Base-by-base conservation (phyloP, 2,888 invertebrate species). In the Calameuta pallipes region DNA sequence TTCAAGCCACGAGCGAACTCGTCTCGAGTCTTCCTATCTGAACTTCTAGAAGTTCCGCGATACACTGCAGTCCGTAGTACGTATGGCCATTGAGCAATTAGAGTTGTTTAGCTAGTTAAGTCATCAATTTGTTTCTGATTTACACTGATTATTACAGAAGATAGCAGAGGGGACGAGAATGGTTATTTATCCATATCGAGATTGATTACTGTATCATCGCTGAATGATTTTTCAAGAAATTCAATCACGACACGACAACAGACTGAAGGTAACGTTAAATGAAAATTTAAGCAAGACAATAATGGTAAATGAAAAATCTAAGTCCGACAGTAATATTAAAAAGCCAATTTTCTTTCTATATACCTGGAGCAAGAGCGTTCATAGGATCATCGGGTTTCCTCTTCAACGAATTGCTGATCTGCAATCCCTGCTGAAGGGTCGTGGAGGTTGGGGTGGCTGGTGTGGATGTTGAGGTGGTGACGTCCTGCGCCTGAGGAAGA, bases 401-500 rank as follows among this genome's bases (percentile, higher is more conserved):
- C 79, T 91, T 91, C 23, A 91, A 82, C 1, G 89, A 85, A 79
- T 89, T 90, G 4, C 85, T 89, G n/a, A 91, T 84, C 69, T 90
- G 90, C 30, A 91, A 80, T 11, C 84, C 83, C 74, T 91, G 91
- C 76, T 89, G 90, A 23, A 88, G 82, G 4, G 87, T 92, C 13
- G 94, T 92, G 12, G 93, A 91, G 0, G 91, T 90, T 31, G 92
- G 83, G 36, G 82, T 87, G 78, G 89, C 86, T 36, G 86, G 85
- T 73, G 82, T 92, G 82, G 73, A 93, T 83, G 79, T 93, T 86
- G 84, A 92, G 15, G 92, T 92, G 12, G 89, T 89, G 91, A 92
- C 89, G 92, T 94, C 90, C 91, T 93, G 87, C 88, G 90, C 83
- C 81, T 90, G 90, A 31, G 90, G 87, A 79, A 89, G 82, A 1